Evolutionary conservation across 2,797 vertebrate species (phyloP).

Genomic region (Hemibagrus guttatus): DNA sequence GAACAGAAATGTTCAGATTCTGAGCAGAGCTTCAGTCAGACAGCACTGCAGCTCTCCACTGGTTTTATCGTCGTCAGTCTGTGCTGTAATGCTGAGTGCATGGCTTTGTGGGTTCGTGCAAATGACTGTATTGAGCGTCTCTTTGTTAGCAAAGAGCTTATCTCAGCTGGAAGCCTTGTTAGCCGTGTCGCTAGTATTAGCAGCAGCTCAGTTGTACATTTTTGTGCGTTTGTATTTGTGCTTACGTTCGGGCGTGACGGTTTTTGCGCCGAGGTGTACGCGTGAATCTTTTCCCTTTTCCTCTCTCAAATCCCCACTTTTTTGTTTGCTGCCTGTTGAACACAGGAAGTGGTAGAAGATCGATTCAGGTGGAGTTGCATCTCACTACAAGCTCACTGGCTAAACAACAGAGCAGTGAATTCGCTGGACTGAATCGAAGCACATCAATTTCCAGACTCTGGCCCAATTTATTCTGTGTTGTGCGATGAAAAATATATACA

Average conservation of each 20-base stretch:
- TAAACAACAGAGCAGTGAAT: conserved; percentile 27
- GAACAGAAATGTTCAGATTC: neutral
- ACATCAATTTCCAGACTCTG: neutral
- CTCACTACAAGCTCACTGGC: conserved; percentile 14
- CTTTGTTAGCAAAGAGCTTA: conserved; percentile 57
- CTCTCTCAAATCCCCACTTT: conserved; percentile 35
- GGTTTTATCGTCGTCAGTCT: conserved; percentile 21
- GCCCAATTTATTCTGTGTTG: neutral
- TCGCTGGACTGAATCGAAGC: conserved; percentile 2
- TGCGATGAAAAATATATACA: neutral
- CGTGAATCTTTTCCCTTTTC: neutral
- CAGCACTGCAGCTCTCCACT: neutral
- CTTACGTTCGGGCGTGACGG: neutral
- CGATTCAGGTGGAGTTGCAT: conserved; percentile 30
- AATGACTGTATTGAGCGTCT: conserved; percentile 53
- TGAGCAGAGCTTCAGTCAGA: neutral
- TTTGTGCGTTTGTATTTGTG: neutral
- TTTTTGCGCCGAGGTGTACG: neutral
- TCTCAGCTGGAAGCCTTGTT: conserved; percentile 57
- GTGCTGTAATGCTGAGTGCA: conserved; percentile 15
- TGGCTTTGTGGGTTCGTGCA: conserved; percentile 36
- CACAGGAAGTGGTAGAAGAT: conserved; percentile 27
- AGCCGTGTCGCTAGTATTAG: conserved; percentile 50
- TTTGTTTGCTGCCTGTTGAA: conserved; percentile 35
- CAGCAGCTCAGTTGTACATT: conserved; percentile 19